Conservation (phyloP, 2,888 invertebrate genomes). For the Eupithecia insigniata region DNA sequence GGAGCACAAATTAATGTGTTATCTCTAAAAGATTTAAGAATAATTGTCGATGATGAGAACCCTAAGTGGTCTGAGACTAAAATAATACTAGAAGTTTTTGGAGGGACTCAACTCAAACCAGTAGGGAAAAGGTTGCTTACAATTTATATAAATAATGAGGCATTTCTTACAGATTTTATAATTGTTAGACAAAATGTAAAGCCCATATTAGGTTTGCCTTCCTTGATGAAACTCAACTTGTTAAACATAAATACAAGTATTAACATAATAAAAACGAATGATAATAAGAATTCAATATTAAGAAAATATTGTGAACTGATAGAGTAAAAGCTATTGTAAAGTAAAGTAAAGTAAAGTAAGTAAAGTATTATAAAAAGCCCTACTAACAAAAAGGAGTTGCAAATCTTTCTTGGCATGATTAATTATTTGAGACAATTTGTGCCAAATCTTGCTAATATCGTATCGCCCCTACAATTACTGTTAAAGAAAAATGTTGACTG, state of each 20-base stretch:
- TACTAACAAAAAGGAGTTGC: too few relatives aligned
- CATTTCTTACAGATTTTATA: neutral
- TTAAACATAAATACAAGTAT: neutral
- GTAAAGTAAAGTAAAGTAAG: too few relatives aligned
- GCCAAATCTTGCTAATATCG: constrained; percentile 4
- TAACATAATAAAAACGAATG: neutral
- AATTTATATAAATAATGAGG: constrained; percentile 5
- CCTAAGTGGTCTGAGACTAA: constrained; percentile 18
- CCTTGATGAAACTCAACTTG: neutral
- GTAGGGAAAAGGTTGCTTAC: neutral
- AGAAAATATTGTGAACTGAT: neutral
- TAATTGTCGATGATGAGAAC: constrained; percentile 23
- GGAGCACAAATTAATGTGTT: constrained; percentile 4
- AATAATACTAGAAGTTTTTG: constrained; percentile 12
- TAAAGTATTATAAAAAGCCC: too few relatives aligned
- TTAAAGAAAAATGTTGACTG: constrained; percentile 6
- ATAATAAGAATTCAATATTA: neutral
- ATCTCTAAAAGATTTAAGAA: neutral
- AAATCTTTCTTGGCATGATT: neutral
- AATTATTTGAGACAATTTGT: constrained; percentile 10
- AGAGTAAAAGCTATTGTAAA: too few relatives aligned
- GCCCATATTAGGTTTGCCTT: neutral
- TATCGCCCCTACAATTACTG: neutral
- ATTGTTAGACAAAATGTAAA: constrained; percentile 2
- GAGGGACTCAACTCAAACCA: constrained; percentile 4